These are phyloP conservation scores for Odontophorus gujanensis DNA, from an alignment of 2,113 vertebrate species.

Conservation along the genomic window DNA sequence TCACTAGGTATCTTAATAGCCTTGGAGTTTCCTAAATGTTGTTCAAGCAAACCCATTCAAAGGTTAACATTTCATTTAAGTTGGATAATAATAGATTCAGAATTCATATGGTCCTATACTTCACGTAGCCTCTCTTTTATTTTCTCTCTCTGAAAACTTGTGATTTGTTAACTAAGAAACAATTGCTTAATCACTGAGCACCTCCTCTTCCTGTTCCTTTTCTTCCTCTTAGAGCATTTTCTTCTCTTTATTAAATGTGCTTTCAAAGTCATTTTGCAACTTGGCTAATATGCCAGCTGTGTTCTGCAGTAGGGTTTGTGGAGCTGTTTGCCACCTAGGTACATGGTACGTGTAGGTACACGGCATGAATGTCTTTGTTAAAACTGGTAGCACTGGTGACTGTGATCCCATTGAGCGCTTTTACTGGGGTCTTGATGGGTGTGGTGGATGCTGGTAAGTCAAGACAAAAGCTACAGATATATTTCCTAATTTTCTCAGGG, in stretches of 20 bases:
- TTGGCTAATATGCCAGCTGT: not conserved
- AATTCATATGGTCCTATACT: not conserved
- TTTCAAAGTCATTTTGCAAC: not conserved
- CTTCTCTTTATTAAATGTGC: not conserved
- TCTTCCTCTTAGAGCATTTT: not conserved
- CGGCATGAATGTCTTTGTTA: not conserved
- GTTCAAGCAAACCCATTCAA: not conserved
- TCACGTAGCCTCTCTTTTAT: not conserved
- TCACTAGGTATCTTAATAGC: not conserved
- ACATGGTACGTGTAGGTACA: not conserved
- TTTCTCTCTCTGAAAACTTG: not conserved
- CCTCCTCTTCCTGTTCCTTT: not conserved
- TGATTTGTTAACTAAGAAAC: not conserved
- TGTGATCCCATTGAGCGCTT: not conserved
- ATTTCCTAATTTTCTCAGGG: not conserved
- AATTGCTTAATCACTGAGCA: not conserved
- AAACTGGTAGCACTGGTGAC: not conserved
- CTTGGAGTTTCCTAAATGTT: not conserved
- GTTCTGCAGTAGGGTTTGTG: not conserved
- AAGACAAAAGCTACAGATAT: not conserved
- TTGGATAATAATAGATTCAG: not conserved
- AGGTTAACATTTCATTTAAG: not conserved
- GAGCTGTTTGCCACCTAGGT: not conserved
- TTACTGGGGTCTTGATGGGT: not conserved
- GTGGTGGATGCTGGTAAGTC: not conserved